Conservation (phyloP, 2,797 vertebrate species). For the Chaetophractus vellerosus region DNA sequence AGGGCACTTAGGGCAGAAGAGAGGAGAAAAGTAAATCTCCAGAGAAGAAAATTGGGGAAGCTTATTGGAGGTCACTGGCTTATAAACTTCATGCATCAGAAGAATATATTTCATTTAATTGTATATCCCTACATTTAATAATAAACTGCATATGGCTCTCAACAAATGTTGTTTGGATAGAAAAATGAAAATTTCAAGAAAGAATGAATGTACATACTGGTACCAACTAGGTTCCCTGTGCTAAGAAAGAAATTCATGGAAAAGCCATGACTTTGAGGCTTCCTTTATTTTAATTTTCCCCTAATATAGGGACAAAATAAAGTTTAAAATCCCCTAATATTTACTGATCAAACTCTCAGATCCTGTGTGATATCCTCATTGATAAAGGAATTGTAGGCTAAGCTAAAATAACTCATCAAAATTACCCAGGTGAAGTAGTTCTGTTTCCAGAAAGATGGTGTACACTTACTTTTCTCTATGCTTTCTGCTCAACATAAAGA, state of each 20-base stretch:
- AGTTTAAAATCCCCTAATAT: background rate
- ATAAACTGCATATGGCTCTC: background rate
- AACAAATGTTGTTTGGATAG: background rate
- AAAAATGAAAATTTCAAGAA: constrained; percentile 5
- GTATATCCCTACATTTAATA: background rate
- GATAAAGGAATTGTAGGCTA: background rate
- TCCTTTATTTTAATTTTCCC: background rate
- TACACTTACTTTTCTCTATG: background rate
- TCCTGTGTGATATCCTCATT: background rate
- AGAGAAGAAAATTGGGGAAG: background rate
- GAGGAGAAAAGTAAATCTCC: background rate
- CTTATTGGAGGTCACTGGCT: background rate
- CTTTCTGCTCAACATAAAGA: background rate
- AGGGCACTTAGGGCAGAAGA: background rate
- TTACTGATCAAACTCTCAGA: background rate
- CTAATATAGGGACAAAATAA: background rate
- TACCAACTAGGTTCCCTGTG: background rate
- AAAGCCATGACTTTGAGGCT: background rate
- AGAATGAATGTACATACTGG: background rate
- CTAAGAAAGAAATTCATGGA: background rate
- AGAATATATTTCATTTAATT: background rate
- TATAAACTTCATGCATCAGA: background rate
- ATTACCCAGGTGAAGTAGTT: background rate
- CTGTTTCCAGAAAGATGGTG: background rate
- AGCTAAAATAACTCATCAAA: constrained; percentile 52